A percentile compares a stretch with the other conserved stretches of the same genome.
These are phyloP conservation scores for Eulemur mongoz DNA, from an alignment of 2,797 vertebrate species.

Conservation along the genomic window DNA sequence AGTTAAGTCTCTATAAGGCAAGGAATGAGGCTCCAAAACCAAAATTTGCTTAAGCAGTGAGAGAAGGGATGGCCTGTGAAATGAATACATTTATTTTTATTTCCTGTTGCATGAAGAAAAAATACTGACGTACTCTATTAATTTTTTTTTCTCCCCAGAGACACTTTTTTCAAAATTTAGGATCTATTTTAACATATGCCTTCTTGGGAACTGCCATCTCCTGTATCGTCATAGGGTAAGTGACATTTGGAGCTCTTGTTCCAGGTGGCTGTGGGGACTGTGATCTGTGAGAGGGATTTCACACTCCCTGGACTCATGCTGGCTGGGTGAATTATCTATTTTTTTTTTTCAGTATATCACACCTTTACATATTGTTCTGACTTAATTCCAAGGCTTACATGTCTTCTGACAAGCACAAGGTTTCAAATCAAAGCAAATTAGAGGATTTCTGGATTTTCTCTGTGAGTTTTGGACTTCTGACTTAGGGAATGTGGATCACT, in stretches of 20 bases:
- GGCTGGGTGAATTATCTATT: neutral
- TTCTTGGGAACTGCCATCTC: conserved; percentile 91
- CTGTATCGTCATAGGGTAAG: conserved; percentile 91
- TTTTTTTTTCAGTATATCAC: neutral
- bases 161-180: conserved; percentile 90
- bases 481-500: neutral
- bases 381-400: neutral
- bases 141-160: conserved; percentile 83
- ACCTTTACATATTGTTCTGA: neutral
- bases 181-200: conserved; percentile 90
- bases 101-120: conserved; percentile 7
- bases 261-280: neutral
- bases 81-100: neutral
- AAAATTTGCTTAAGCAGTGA: neutral
- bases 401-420: neutral
- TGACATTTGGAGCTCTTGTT: conserved; percentile 14
- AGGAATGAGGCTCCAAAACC: neutral
- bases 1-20: neutral
- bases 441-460: neutral
- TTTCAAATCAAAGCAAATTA: conserved; percentile 20
- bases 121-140: neutral
- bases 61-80: neutral
- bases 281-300: neutral
- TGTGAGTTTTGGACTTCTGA: neutral
- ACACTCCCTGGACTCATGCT: neutral